Base-by-base conservation (phyloP, 1,140 invertebrate genomes). In the Popillia japonica region DNA sequence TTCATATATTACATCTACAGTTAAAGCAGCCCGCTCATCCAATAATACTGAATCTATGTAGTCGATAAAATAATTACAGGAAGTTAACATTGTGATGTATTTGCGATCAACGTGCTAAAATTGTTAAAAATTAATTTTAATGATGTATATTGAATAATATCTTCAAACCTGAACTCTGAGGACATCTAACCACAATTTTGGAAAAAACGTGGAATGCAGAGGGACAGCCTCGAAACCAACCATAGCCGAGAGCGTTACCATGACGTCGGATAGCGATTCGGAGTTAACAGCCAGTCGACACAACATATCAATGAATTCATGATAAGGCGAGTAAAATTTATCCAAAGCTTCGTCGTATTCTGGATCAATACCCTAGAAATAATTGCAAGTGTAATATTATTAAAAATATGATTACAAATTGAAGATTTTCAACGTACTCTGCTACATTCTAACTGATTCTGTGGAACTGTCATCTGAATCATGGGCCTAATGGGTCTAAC, bases 391-490 rank as follows among this genome's bases (percentile, higher is more conserved):
- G 78, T 78, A 4, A 34, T 61, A 76, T 14, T 27, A 22, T 23
- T 11, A 14, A n/a, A n/a, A n/a, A 34, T 68, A 68, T 10, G 6
- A 6, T 9, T 34, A 0, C 0, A 23, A 27, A 7, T 23, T 23
- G 8, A 27, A 34, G 23, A 17, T 40, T 14, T 20, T 41, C 73
- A 61, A 77, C 80, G 81, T 88, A 93, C 90, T 89, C 93, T 90
- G 83, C 92, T 86, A 79, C 92, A 88, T 87, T 94, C 93, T 77
- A 95, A 83, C 82, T 94, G 92, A 81, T 91, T 92, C 78, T 93
- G 91, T 9, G 94, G 93, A 14, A 96, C 92, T 55, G 94, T 92
- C 95, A 97, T 96, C 86, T 96, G 95, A 10, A 96, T 93, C 92
- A 96, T 94, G 0, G 95, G 95, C 48, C 94, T 86, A 0, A 94